Evolutionary conservation across 1,140 invertebrate species (phyloP).

Genomic region (Acyrthosiphon pisum): DNA sequence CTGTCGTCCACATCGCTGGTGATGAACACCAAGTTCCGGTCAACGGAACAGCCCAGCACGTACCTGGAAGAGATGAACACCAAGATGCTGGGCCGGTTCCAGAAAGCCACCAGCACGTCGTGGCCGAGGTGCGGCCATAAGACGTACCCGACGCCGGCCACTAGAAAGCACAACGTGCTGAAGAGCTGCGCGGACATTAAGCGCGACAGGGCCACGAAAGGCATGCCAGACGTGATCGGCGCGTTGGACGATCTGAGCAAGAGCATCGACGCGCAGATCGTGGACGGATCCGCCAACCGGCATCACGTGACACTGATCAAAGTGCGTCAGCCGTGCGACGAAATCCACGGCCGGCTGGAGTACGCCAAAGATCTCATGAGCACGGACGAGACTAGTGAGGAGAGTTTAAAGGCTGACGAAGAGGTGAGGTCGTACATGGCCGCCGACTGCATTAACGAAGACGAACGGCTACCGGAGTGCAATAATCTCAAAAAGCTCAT

Average conservation of each 20-base stretch:
- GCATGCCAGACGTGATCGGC: conserved; percentile 57
- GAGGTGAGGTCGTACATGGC: conserved; percentile 61
- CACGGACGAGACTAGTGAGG: conserved; percentile 59
- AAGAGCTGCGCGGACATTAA: conserved; percentile 27
- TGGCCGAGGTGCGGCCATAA: conserved; percentile 28
- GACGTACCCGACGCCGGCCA: not conserved
- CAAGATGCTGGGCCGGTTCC: conserved; percentile 13
- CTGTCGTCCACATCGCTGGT: conserved; percentile 49
- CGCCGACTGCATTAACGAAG: conserved; percentile 58
- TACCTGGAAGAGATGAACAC: conserved; percentile 43
- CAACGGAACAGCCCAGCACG: conserved; percentile 39
- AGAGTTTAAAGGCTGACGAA: conserved; percentile 60
- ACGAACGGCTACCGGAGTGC: conserved; percentile 35
- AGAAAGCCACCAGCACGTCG: conserved; percentile 28
- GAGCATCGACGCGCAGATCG: conserved; percentile 59
- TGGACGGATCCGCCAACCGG: conserved; percentile 28
- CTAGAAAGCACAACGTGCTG: not conserved
- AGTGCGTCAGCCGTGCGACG: not conserved
- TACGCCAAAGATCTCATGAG: conserved; percentile 58
- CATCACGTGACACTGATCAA: conserved; percentile 45
- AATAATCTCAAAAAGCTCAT: conserved; percentile 51
- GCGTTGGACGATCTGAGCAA: conserved; percentile 59
- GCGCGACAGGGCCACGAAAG: not conserved
- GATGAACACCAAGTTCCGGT: conserved; percentile 5
- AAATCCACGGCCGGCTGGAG: conserved; percentile 49